These are phyloP conservation scores for Philaenus spumarius DNA, from an alignment of 1,140 invertebrate species.

Conservation along the genomic window DNA sequence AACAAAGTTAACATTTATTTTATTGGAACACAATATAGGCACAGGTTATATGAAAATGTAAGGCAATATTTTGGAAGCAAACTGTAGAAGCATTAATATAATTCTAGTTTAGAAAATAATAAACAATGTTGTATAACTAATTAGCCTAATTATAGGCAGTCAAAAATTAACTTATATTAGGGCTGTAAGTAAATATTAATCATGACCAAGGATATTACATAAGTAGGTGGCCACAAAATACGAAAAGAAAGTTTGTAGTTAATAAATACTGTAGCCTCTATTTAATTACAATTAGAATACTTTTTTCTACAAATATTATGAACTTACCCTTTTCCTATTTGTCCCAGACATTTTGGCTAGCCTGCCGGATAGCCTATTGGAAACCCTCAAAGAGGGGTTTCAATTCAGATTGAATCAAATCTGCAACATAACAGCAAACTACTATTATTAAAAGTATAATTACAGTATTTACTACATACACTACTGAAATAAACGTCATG, in stretches of 20 bases:
- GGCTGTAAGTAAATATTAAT: too few species aligned
- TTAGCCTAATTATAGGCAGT: too few species aligned
- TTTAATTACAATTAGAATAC: background rate
- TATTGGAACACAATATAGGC: too few species aligned
- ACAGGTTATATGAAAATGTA: too few species aligned
- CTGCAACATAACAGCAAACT: background rate
- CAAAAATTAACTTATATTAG: too few species aligned
- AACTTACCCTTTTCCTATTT: background rate
- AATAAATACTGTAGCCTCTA: background rate
- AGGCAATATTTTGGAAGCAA: too few species aligned
- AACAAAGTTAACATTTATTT: too few species aligned
- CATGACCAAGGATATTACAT: background rate
- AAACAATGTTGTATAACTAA: too few species aligned
- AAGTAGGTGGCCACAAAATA: background rate
- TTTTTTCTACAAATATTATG: background rate
- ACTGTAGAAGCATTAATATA: too few species aligned
- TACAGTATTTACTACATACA: background rate
- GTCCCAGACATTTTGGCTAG: background rate
- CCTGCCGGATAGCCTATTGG: background rate
- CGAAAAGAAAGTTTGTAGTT: background rate
- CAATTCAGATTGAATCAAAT: background rate
- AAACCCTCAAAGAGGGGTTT: background rate
- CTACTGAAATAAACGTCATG: background rate
- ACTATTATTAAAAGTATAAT: background rate
- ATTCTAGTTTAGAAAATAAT: too few species aligned